phyloP scores from a whole-genome alignment of 2,797 vertebrate species.

The Cheirogaleus major region DNA sequence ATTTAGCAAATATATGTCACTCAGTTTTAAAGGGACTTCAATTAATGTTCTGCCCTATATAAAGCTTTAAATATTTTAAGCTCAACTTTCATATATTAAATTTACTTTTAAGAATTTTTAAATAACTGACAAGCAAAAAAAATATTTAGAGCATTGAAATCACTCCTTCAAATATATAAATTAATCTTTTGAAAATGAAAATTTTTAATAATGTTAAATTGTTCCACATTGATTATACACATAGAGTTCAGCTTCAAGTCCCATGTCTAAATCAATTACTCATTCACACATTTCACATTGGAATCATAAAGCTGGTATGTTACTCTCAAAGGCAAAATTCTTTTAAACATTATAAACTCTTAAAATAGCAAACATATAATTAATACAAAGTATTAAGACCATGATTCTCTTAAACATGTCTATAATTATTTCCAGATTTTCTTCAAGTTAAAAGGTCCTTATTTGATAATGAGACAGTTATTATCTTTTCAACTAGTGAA shows the following conservation, averaged over 20 bases:
- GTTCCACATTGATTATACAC: background rate
- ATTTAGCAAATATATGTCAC: background rate
- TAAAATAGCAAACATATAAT: background rate
- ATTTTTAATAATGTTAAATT: background rate
- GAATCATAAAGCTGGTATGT: background rate
- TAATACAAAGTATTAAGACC: background rate
- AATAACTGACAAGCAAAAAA: background rate
- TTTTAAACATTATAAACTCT: background rate
- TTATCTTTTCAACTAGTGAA: background rate
- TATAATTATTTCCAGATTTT: conserved; percentile 24
- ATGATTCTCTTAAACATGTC: background rate
- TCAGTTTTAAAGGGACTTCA: background rate
- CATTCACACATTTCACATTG: background rate
- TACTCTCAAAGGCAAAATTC: background rate
- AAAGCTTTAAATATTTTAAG: conserved; percentile 18
- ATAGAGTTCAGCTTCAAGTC: background rate
- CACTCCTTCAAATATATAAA: background rate
- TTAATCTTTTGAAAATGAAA: background rate
- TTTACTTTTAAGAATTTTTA: conserved; percentile 19
- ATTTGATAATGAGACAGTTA: background rate
- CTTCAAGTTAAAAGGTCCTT: background rate
- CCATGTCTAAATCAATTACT: background rate
- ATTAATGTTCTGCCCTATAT: background rate
- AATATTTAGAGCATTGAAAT: background rate
- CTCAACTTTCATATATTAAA: background rate